Conservation (phyloP, 1,140 invertebrate genomes). For the Hetaerina americana region DNA sequence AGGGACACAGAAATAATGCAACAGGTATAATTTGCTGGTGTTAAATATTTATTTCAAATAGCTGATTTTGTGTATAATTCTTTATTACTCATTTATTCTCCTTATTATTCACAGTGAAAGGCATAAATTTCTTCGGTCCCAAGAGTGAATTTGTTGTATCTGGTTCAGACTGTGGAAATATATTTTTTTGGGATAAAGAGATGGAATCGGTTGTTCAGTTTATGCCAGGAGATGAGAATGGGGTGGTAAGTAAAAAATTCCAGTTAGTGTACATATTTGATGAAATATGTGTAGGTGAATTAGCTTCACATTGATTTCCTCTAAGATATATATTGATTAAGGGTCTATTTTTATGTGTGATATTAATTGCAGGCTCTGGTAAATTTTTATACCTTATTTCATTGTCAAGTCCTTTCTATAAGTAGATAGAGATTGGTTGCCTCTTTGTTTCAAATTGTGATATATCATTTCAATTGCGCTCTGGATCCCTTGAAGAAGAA, state of each 20-base stretch:
- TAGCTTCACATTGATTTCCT: constrained; percentile 1
- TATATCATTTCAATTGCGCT: no score
- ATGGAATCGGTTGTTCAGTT: constrained; percentile 79
- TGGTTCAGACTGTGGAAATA: constrained; percentile 89
- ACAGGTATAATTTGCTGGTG: constrained; percentile 37
- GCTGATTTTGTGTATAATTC: not conserved
- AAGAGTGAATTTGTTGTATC: constrained; percentile 81
- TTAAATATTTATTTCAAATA: not conserved
- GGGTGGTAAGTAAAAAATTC: constrained; percentile 63
- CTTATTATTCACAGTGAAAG: constrained; percentile 55
- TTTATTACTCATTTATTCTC: not conserved
- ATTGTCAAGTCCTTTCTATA: no score
- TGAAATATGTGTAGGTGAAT: no score
- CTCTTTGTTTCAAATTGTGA: no score
- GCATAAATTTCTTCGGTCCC: constrained; percentile 87
- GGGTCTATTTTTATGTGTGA: constrained; percentile 2
- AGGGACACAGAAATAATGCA: constrained; percentile 61
- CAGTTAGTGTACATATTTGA: constrained; percentile 6
- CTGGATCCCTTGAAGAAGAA: no score
- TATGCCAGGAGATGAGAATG: constrained; percentile 69
- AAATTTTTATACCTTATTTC: constrained; percentile 8
- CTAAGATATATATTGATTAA: not conserved
- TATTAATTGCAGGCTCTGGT: not conserved
- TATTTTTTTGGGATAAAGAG: constrained; percentile 89
- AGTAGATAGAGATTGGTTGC: no score